Conservation (phyloP, 2,888 invertebrate genomes). For the Rotaria magnacalcarata region DNA sequence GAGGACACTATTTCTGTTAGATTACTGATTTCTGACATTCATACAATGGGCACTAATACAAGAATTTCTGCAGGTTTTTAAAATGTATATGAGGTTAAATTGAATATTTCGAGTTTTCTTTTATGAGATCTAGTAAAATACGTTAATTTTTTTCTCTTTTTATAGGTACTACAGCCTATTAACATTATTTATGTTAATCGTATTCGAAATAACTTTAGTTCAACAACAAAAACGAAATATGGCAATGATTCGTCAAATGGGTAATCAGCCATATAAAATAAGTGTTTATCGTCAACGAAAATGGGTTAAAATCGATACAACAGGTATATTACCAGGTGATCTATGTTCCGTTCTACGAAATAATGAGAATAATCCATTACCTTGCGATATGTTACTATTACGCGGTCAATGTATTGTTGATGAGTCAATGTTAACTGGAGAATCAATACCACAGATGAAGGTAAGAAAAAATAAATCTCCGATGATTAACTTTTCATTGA, state of each 20-base stretch:
- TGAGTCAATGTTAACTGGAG: conserved; percentile 96
- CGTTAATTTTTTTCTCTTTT: conserved; percentile 63
- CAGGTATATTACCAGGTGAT: conserved; percentile 89
- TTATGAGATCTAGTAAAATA: background rate
- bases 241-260: conserved; percentile 98
- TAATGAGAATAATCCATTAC: conserved; percentile 68
- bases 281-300: conserved; percentile 81
- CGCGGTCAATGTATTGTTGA: conserved; percentile 95
- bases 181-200: conserved; percentile 86
- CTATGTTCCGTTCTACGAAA: conserved; percentile 75
- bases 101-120: too few species aligned
- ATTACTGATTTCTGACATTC: too few species aligned
- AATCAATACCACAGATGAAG: conserved; percentile 97
- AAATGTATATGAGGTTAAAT: too few species aligned
- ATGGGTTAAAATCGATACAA: conserved; percentile 79
- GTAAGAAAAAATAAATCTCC: conserved; percentile 50
- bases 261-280: conserved; percentile 78
- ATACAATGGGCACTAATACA: too few species aligned
- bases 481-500: conserved; percentile 12
- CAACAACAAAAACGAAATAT: conserved; percentile 95
- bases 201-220: conserved; percentile 94
- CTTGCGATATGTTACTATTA: conserved; percentile 87
- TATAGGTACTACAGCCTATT: conserved; percentile 78
- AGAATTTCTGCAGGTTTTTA: too few species aligned
- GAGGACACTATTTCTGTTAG: too few species aligned